A percentile compares a stretch with the other conserved stretches of the same genome.
Conservation (phyloP, 1,140 invertebrate species). For the Drosophila busckii region DNA sequence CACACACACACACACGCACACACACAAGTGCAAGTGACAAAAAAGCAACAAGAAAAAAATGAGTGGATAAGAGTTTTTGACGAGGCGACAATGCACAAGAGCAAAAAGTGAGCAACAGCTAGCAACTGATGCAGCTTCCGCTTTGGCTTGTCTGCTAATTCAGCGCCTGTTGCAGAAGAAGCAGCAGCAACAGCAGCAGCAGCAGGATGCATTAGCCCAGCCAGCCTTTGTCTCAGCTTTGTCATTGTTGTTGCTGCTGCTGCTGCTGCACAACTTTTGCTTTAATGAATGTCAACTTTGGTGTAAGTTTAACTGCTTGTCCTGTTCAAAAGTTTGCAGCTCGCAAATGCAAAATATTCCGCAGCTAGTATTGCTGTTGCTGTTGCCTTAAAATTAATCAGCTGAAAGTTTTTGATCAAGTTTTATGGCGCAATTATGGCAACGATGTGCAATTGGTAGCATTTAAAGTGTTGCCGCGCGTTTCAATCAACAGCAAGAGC, state of each 20-base stretch:
- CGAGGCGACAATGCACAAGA: constrained; percentile 34
- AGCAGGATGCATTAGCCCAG: constrained; percentile 59
- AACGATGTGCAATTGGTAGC: constrained; percentile 13
- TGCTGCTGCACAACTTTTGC: constrained; percentile 18
- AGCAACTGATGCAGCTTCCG: constrained; percentile 14
- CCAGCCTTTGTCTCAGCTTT: constrained; percentile 49
- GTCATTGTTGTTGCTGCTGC: constrained; percentile 11
- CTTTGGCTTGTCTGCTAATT: constrained; percentile 48
- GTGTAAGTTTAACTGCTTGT: constrained; percentile 20
- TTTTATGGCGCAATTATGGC: constrained; percentile 42
- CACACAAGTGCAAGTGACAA: constrained; percentile 1
- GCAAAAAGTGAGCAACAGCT: not conserved
- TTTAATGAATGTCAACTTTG: constrained; percentile 65
- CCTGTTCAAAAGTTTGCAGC: constrained; percentile 9
- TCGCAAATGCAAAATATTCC: constrained; percentile 22
- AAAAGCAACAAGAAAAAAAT: constrained; percentile 1
- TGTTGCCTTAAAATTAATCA: constrained; percentile 37
- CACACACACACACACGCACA: constrained; percentile 38
- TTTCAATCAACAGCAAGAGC: too few relatives aligned
- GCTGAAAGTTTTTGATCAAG: constrained; percentile 41
- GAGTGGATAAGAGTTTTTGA: constrained; percentile 57
- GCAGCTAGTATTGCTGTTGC: constrained; percentile 6
- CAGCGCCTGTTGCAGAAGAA: constrained; percentile 59
- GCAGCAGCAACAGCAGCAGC: constrained; percentile 30
- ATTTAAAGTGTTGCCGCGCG: too few relatives aligned